Evolutionary conservation across 2,113 vertebrate genomes (phyloP).

Genomic region (Chaetodon trifascialis): DNA sequence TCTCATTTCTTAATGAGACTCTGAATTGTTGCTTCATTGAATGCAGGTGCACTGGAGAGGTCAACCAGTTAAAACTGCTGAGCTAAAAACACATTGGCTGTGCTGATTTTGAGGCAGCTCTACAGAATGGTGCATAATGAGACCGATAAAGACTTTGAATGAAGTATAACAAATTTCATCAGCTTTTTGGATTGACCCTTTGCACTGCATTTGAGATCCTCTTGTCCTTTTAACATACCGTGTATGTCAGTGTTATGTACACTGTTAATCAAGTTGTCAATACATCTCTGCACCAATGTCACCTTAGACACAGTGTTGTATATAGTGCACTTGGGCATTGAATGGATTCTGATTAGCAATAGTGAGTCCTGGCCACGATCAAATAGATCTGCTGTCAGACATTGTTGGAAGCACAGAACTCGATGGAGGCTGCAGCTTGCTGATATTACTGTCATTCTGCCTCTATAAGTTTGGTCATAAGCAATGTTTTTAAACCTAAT

Average conservation of each 20-base stretch:
- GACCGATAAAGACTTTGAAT: background rate
- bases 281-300: constrained; percentile 43
- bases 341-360: constrained; percentile 45
- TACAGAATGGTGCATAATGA: background rate
- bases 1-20: constrained; percentile 36
- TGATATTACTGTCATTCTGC: background rate
- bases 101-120: background rate
- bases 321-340: constrained; percentile 17
- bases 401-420: background rate
- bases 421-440: constrained; percentile 18
- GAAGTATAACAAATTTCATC: background rate
- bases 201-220: background rate
- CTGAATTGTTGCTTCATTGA: constrained; percentile 24
- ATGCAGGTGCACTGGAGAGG: constrained; percentile 3
- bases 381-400: constrained; percentile 32
- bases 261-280: constrained; percentile 39
- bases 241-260: constrained; percentile 16
- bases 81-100: constrained; percentile 3
- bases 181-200: background rate
- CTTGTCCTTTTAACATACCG: constrained; percentile 17
- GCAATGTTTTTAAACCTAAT: background rate
- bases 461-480: background rate
- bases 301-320: constrained; percentile 9
- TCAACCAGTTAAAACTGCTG: constrained; percentile 20
- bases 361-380: constrained; percentile 37